Base-by-base conservation (phyloP, 2,113 vertebrate genomes). In the Benitochromis conjunctus region DNA sequence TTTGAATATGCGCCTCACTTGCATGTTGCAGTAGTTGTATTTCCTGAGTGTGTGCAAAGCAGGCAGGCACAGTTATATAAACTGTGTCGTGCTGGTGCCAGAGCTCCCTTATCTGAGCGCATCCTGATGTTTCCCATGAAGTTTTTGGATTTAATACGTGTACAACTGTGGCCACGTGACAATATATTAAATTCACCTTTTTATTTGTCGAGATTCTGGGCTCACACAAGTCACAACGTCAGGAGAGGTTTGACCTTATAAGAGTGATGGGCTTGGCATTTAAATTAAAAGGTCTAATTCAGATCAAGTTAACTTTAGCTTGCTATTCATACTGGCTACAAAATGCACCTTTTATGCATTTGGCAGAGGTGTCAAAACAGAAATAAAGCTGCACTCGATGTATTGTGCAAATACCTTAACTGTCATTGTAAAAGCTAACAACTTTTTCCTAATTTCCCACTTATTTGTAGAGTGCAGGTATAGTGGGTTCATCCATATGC, bases 31-130 rank as follows among this genome's bases (percentile, higher is more conserved):
- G 16, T 16, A n/a, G 79, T 64, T 81, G 38, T 29, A 16, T 56
- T 89, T 86, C 62, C 85, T 87, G 79, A 83, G 29, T 88, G 74
- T 79, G 36, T 18, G 78, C 21, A 87, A 81, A 80, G 26, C 80
- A 77, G 79, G 19, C 80, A 77, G 79, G 31, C 55, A 21, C 19
- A 62, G 53, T 89, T 71, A 79, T 46, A 60, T 86, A 84, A 82
- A 90, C 57, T 56, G 43, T 60, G 18, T 53, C 9, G 1, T 34
- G 71, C 26, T 76, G 26, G 18, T 76, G 71, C 26, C 18, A 31
- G 14, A 26, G 71, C 26, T 76, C 71, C 16, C 26, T 53, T 76
- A 48, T 53, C 71, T 34, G 46, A 53, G 71, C 6, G 1, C 29
- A 53, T 76, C 46, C 26, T 76, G 71, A 76, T 53, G 10, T 34